Evolutionary conservation across 2,888 invertebrate species (phyloP), one percentile per base, ranked within the genome.

Genomic region (Ormyrus rosae): DNA sequence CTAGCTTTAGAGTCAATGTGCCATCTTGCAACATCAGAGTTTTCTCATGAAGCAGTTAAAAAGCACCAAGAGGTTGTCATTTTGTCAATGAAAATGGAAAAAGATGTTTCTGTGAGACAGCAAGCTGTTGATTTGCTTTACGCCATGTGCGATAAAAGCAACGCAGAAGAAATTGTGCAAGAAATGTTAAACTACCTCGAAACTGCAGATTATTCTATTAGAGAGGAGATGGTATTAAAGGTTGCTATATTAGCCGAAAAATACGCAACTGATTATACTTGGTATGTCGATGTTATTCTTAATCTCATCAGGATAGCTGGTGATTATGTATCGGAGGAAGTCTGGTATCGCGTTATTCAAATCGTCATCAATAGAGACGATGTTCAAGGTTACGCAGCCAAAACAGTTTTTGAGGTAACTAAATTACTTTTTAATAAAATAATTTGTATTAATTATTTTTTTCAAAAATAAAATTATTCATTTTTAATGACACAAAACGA

Each of bases 41-140:
- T 99, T 91, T 99, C 99, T 51, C 99, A 99, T 91, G 99, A 99
- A 91, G 99, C 99, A 83, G 99, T 99, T 11, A 99, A 99, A 91
- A 99, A 99, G 89, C 99, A 99, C 90, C 99, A 99, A 91, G 99
- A 99, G 92, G 99, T 99, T 67, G 99, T 99, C 67, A 99, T 99
- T 87, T 93, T 98, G 73, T 99, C 99, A 5, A 96, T 99, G 94
- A 99, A 99, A 94, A 99, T 98, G 95, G 99, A 99, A 90, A 96
- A 99, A 87, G 99, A 99, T 92, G 98, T 99, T 0, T 98, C 98
- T 63, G 99, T 99, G 1, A 93, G 99, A 84, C 99, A 99, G 90
- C 96, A 99, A 90, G 99, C 99, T 73, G 99, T 99, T 3, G 99
- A 99, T 92, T 92, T 99, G 80, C 92, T 99, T 2, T 99, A 99